Evolutionary conservation across 2,797 vertebrate genomes (phyloP).

Genomic region (Natrix natrix): DNA sequence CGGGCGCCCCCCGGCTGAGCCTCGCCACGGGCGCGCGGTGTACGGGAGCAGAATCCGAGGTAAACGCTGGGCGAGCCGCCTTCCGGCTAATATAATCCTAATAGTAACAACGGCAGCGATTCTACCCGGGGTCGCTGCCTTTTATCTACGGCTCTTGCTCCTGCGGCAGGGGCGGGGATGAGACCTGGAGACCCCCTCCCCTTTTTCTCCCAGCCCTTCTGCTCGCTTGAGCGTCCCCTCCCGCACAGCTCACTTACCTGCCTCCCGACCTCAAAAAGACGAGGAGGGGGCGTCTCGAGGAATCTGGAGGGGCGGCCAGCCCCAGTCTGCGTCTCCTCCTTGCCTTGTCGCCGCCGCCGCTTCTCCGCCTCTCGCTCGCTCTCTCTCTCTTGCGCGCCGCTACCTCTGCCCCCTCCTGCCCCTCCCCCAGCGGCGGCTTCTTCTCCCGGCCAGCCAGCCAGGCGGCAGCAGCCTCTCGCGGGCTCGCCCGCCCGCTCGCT

Average conservation of each 20-base stretch:
- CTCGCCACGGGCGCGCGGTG: neutral
- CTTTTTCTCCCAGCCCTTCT: neutral
- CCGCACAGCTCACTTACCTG: slow-evolving; percentile 33
- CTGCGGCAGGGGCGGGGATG: neutral
- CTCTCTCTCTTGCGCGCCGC: neutral
- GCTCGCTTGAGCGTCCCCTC: neutral
- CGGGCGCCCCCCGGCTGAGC: neutral
- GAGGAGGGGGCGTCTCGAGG: slow-evolving; percentile 1
- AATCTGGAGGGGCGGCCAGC: neutral
- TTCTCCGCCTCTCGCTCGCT: neutral
- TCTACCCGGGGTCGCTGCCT: neutral
- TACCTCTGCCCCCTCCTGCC: neutral
- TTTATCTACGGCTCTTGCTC: neutral
- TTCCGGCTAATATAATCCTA: neutral
- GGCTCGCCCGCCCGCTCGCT: neutral
- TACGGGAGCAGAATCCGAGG: neutral
- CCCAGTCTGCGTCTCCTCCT: neutral
- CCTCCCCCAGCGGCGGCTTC: neutral
- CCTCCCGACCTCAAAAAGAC: slow-evolving; percentile 1
- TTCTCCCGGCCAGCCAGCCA: neutral
- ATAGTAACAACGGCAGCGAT: neutral
- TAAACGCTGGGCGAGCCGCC: neutral
- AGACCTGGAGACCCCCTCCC: neutral
- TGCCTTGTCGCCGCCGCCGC: neutral
- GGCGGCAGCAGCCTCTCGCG: neutral